Conservation (phyloP, 2,797 vertebrate species). For the Sphenodon punctatus region DNA sequence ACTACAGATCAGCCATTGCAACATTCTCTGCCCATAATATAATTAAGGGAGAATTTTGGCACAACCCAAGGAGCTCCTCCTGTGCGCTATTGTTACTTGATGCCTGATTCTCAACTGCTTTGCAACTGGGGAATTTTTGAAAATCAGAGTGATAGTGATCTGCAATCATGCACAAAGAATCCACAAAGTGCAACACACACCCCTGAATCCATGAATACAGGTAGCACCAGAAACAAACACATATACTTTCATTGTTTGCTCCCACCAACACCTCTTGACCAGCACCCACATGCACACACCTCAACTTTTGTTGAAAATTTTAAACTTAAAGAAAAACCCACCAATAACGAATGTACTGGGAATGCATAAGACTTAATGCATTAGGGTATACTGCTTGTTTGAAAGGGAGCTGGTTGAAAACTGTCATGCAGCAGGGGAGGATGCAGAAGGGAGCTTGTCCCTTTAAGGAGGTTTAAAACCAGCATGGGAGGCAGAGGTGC, state of each 20-base stretch:
- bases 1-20: too few relatives aligned
- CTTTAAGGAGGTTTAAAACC: too few relatives aligned
- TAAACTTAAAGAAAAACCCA: not conserved
- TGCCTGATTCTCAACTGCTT: not conserved
- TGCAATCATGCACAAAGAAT: not conserved
- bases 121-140: not conserved
- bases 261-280: not conserved
- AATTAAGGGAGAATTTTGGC: too few relatives aligned
- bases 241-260: not conserved
- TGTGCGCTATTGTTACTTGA: too few relatives aligned
- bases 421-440: too few relatives aligned
- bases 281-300: not conserved
- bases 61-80: too few relatives aligned
- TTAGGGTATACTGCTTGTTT: not conserved
- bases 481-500: too few relatives aligned
- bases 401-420: too few relatives aligned
- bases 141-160: not conserved
- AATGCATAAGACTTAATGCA: not conserved
- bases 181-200: not conserved
- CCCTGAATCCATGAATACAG: not conserved
- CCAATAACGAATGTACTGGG: not conserved
- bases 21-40: too few relatives aligned
- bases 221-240: not conserved
- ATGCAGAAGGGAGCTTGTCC: too few relatives aligned
- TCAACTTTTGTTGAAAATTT: too few relatives aligned